These are phyloP conservation scores for Caenorhabditis auriculariae DNA, from an alignment of 2,888 invertebrate genomes.

Conservation along the genomic window DNA sequence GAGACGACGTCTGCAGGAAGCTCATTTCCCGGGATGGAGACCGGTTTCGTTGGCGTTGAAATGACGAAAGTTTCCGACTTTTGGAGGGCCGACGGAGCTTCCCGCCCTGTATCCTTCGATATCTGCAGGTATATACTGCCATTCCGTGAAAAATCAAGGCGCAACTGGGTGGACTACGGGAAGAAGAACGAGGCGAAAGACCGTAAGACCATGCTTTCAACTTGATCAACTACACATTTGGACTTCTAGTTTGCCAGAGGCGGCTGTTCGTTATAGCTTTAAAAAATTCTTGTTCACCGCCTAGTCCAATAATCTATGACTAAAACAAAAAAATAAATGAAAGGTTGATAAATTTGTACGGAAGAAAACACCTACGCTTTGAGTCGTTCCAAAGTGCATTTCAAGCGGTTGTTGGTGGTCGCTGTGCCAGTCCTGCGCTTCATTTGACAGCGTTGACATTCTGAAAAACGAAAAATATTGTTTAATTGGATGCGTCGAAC, in stretches of 20 bases:
- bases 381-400: too few species aligned
- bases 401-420: constrained; percentile 40
- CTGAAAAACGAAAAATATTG: background rate
- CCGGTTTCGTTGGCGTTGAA: background rate
- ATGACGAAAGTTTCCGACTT: background rate
- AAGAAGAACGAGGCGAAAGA: too few species aligned
- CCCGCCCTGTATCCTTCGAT: background rate
- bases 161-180: background rate
- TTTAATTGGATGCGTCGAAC: too few species aligned
- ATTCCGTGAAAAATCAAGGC: background rate
- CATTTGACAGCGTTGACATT: constrained; percentile 13
- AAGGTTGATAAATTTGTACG: too few species aligned
- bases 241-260: too few species aligned
- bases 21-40: background rate
- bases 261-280: too few species aligned
- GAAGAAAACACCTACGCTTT: too few species aligned
- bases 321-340: too few species aligned
- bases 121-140: constrained; percentile 2
- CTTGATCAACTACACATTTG: too few species aligned
- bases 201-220: too few species aligned
- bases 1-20: background rate
- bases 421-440: constrained; percentile 44
- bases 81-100: background rate
- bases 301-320: too few species aligned
- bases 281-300: background rate